Percentiles rank a stretch among this genome's conserved stretches.
Evolutionary conservation across 2,888 invertebrate genomes (phyloP).

Genomic region (Piscicola geometra): DNA sequence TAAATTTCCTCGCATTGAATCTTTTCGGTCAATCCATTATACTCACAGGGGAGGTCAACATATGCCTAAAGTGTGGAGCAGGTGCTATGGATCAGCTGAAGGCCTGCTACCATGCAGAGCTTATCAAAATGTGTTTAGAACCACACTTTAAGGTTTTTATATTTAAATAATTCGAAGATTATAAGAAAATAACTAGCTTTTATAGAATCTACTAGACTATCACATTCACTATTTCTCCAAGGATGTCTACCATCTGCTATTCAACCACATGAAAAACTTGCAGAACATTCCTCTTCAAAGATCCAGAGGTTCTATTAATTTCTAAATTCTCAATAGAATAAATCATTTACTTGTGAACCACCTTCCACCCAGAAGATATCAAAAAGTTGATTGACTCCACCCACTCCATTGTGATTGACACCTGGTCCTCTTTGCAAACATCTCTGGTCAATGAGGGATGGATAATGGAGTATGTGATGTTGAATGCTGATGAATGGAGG

Average conservation of each 20-base stretch:
- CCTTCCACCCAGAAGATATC: not conserved
- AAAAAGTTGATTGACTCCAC: constrained; percentile 14
- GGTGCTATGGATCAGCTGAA: constrained; percentile 62
- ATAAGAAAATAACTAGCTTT: too few relatives aligned
- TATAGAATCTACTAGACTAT: not conserved
- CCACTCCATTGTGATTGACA: constrained; percentile 9
- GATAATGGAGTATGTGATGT: constrained; percentile 47
- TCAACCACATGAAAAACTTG: not conserved
- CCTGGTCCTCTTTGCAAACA: not conserved
- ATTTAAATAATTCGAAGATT: not conserved
- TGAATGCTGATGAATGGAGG: constrained; percentile 53
- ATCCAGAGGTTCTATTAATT: not conserved
- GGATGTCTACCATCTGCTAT: not conserved
- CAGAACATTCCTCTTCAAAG: not conserved
- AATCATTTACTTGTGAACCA: too few relatives aligned
- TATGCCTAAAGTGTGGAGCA: constrained; percentile 62
- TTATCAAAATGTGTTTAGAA: constrained; percentile 60
- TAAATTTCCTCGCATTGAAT: not conserved
- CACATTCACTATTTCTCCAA: not conserved
- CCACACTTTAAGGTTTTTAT: constrained; percentile 46
- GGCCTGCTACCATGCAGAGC: constrained; percentile 68
- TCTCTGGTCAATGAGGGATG: constrained; percentile 44
- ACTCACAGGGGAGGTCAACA: constrained; percentile 57
- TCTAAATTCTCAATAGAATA: not conserved
- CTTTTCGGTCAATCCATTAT: not conserved